phyloP scores from a whole-genome alignment of 2,888 invertebrate genomes.

The Eulithis testata region DNA sequence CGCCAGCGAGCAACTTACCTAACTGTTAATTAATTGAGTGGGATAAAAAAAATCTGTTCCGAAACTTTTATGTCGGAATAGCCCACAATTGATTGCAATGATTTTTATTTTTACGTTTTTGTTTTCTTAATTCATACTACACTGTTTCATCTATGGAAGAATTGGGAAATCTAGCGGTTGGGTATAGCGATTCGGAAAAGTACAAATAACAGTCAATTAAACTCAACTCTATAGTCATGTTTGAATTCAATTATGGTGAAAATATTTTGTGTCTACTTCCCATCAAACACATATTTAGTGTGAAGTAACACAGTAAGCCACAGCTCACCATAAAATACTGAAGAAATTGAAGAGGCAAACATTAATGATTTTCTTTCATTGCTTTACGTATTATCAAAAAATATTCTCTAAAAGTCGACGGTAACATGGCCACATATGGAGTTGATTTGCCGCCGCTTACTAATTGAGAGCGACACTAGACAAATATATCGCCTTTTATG shows the following conservation, averaged over 20 bases:
- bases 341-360: conserved; percentile 71
- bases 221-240: conserved; percentile 6
- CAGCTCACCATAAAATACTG: conserved; percentile 61
- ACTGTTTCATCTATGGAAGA: neutral
- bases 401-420: conserved; percentile 71
- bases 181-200: too few relatives aligned
- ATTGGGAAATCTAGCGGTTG: neutral
- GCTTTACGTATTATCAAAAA: conserved; percentile 73
- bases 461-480: conserved; percentile 80
- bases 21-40: conserved; percentile 42
- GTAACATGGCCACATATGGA: conserved; percentile 78
- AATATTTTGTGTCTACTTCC: conserved; percentile 21
- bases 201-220: conserved; percentile 6
- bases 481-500: conserved; percentile 82
- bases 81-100: conserved; percentile 33
- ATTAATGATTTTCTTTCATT: conserved; percentile 79
- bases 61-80: conserved; percentile 37
- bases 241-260: conserved; percentile 17
- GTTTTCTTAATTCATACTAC: neutral
- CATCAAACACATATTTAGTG: conserved; percentile 17
- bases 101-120: conserved; percentile 21
- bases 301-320: conserved; percentile 41
- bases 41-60: conserved; percentile 36
- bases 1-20: conserved; percentile 51
- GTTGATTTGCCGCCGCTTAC: conserved; percentile 75